These are phyloP conservation scores for Coracias cyanogaster DNA, from an alignment of 2,797 vertebrate genomes.

Conservation along the genomic window DNA sequence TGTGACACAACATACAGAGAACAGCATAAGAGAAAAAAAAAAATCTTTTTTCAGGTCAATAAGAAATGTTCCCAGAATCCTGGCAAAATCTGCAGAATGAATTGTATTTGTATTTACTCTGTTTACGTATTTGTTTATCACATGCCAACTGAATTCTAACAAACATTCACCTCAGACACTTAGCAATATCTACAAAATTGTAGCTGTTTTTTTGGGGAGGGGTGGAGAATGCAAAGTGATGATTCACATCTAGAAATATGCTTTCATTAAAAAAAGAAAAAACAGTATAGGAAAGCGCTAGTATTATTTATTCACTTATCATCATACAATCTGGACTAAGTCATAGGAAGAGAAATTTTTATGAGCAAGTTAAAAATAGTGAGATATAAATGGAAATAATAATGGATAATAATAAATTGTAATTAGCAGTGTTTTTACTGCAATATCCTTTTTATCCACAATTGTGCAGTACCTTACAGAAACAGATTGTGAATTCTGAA, in stretches of 20 bases:
- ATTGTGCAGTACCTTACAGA: background rate
- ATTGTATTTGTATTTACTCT: slow-evolving; percentile 58
- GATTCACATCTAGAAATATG: slow-evolving; percentile 54
- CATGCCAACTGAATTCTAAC: slow-evolving; percentile 13
- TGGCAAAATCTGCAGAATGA: slow-evolving; percentile 16
- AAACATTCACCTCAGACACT: slow-evolving; percentile 58
- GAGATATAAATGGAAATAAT: slow-evolving; percentile 59
- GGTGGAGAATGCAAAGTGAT: slow-evolving; percentile 51
- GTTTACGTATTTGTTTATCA: slow-evolving; percentile 37
- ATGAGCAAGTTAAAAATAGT: slow-evolving; percentile 77
- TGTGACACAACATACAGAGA: slow-evolving; percentile 44
- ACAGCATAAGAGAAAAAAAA: background rate
- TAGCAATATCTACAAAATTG: slow-evolving; percentile 26
- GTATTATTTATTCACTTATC: slow-evolving; percentile 77
- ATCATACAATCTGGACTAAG: slow-evolving; percentile 75
- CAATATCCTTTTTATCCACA: slow-evolving; percentile 2
- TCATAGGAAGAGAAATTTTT: slow-evolving; percentile 71
- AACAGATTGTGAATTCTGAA: slow-evolving; percentile 16
- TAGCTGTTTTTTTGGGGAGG: background rate
- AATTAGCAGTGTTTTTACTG: slow-evolving; percentile 34
- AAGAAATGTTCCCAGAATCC: slow-evolving; percentile 40
- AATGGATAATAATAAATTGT: slow-evolving; percentile 32
- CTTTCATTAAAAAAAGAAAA: slow-evolving; percentile 35
- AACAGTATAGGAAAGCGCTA: slow-evolving; percentile 4
- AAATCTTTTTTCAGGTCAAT: slow-evolving; percentile 41